Percentiles rank a stretch among this genome's conserved stretches.
phyloP scores from a whole-genome alignment of 2,113 vertebrate species.

The Strix aluco region DNA sequence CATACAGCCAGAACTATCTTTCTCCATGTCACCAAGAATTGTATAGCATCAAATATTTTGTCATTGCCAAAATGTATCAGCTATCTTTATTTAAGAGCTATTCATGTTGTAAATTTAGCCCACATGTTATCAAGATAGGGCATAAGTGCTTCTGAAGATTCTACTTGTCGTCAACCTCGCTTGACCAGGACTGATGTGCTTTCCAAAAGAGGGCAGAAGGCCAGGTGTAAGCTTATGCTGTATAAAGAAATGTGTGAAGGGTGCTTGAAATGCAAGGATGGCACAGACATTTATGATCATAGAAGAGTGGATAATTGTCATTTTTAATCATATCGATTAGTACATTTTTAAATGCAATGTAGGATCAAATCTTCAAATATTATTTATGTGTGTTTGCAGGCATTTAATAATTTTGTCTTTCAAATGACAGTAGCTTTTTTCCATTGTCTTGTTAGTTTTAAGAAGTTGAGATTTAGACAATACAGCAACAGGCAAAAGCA shows the following conservation, averaged over 20 bases:
- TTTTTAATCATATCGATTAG: not conserved
- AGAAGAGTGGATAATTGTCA: not conserved
- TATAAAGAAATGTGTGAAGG: not conserved
- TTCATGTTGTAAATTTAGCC: not conserved
- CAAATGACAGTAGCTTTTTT: not conserved
- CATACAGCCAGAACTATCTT: not conserved
- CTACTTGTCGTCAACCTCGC: not conserved
- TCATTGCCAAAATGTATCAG: not conserved
- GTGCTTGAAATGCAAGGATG: not conserved
- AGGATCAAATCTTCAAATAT: not conserved
- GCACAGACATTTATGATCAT: not conserved
- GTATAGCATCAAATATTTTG: not conserved
- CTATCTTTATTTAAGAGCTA: not conserved
- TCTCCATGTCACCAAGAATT: not conserved
- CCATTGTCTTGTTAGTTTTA: not conserved
- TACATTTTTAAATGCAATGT: not conserved
- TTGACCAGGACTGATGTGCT: not conserved
- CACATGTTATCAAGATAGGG: not conserved
- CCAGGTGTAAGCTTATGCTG: fast-evolving
- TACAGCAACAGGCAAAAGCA: not conserved
- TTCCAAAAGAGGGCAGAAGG: not conserved
- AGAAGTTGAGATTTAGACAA: not conserved
- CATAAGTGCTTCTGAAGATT: not conserved
- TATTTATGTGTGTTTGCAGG: not conserved
- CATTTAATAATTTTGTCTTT: not conserved